phyloP scores from a whole-genome alignment of 2,797 vertebrate genomes.

The Spondyliosoma cantharus region DNA sequence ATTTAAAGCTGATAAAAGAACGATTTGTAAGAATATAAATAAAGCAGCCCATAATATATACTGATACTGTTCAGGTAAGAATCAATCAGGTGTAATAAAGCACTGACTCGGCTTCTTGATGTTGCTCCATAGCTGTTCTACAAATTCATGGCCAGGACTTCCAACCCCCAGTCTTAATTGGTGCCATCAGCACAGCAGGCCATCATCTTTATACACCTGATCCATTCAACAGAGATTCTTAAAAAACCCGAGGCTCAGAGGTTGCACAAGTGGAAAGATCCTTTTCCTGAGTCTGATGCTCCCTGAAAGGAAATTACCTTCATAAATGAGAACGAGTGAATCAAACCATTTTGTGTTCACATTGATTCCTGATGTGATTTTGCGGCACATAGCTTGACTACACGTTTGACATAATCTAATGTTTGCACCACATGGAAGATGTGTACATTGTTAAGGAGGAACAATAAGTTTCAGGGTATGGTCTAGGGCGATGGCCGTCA shows the following conservation, averaged over 20 bases:
- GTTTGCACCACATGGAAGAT: neutral
- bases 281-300: neutral
- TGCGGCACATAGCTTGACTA: constrained; percentile 27
- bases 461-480: constrained; percentile 85
- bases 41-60: neutral
- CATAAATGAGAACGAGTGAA: neutral
- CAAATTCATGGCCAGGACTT: neutral
- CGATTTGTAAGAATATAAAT: constrained; percentile 9
- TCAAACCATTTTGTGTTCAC: constrained; percentile 27
- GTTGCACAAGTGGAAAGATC: constrained; percentile 25
- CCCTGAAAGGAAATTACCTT: neutral
- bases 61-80: constrained; percentile 1
- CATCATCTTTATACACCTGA: neutral
- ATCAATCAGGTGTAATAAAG: neutral
- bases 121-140: neutral
- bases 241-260: constrained; percentile 19
- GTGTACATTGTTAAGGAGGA: constrained; percentile 48
- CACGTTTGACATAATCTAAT: constrained; percentile 21
- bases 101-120: neutral
- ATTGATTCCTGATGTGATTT: constrained; percentile 7
- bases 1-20: constrained; percentile 4
- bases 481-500: constrained; percentile 89
- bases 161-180: neutral
- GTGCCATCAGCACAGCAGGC: constrained; percentile 1
- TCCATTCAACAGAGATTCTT: neutral